Evolutionary conservation across 92 coral and sea anemone species (phyloP).

Genomic region (Isaurus tuberculatus): DNA sequence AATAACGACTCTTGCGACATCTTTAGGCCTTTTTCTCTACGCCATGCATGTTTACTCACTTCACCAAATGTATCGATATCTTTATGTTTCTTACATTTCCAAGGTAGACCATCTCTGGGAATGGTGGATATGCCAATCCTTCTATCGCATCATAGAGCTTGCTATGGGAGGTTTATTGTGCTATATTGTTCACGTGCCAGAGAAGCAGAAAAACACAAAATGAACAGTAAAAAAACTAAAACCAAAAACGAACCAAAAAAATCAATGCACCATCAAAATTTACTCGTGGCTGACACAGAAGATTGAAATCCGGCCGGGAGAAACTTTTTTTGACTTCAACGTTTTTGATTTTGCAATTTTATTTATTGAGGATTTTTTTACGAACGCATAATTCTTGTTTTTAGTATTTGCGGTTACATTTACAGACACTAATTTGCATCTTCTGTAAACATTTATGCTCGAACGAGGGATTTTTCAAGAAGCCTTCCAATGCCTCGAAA

Average conservation of each 20-base stretch:
- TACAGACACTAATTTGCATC: too few relatives aligned
- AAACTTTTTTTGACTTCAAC: too few relatives aligned
- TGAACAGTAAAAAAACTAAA: not conserved
- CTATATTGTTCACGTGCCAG: slow-evolving; percentile 15
- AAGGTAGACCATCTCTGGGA: slow-evolving; percentile 26
- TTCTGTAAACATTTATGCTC: too few relatives aligned
- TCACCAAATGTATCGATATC: slow-evolving; percentile 5
- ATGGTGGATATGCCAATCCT: slow-evolving; percentile 41
- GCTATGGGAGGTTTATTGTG: slow-evolving; percentile 43
- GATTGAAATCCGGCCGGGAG: too few relatives aligned
- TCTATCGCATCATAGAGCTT: slow-evolving; percentile 33
- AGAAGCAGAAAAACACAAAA: not conserved
- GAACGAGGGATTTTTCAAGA: too few relatives aligned
- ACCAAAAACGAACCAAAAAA: not conserved
- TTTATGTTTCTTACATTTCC: slow-evolving; percentile 12
- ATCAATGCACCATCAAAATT: too few relatives aligned
- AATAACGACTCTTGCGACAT: slow-evolving; percentile 16
- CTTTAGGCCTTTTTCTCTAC: slow-evolving; percentile 21
- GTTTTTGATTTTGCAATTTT: too few relatives aligned
- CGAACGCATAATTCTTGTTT: too few relatives aligned
- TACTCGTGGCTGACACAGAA: too few relatives aligned
- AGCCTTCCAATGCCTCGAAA: too few relatives aligned
- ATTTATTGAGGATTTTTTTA: too few relatives aligned
- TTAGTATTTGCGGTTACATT: too few relatives aligned
- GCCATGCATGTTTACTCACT: slow-evolving; percentile 29